Base-by-base conservation (phyloP, 1,140 invertebrate genomes). In the Zophobas morio region DNA sequence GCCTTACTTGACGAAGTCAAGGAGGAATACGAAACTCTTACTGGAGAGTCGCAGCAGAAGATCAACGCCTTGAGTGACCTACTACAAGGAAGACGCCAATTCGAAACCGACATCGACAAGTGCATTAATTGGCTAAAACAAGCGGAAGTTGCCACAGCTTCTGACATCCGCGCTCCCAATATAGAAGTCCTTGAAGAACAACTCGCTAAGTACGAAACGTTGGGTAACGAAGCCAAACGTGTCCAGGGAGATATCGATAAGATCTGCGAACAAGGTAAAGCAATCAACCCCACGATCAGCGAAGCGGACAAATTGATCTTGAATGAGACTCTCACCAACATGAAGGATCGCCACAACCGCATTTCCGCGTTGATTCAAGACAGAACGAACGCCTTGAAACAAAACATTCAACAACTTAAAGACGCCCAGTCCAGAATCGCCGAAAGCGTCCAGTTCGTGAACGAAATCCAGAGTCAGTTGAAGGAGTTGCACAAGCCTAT, bases 71-170 rank as follows among this genome's bases (percentile, higher is more conserved):
- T 96, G 2, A 90, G 89, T 36, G 94, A 95, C 87, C 87, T 95
- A 6, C 85, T 96, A 6, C 90, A 93, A 86, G 91, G 91, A 32
- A 90, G 96, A 80, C 93, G 92, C 84, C 88, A 92, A 20, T 95
- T 97, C 82, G 95, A 97, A 86, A 91, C 89, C 70, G 92, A 95
- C 76, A 88, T 95, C 53, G 92, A 95, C 74, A 92, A 93, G 80
- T 94, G 93, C 84, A 90, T 94, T 78, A 91, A 94, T 78, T 97
- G 95, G 95, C 87, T 96, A 32, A 94, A 95, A 70, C 93, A 97
- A 88, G 94, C 94, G 56, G 95, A 97, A 88, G 94, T 95, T 3
- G 92, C 94, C 6, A 92, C 94, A 0, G 93, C 94, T 6, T 90
- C 93, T 40, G 95, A 96, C 82, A 85, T 96, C 1, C 89, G 94